phyloP scores from a whole-genome alignment of 2,888 invertebrate species.

The Mongoloraphidia duomilia region DNA sequence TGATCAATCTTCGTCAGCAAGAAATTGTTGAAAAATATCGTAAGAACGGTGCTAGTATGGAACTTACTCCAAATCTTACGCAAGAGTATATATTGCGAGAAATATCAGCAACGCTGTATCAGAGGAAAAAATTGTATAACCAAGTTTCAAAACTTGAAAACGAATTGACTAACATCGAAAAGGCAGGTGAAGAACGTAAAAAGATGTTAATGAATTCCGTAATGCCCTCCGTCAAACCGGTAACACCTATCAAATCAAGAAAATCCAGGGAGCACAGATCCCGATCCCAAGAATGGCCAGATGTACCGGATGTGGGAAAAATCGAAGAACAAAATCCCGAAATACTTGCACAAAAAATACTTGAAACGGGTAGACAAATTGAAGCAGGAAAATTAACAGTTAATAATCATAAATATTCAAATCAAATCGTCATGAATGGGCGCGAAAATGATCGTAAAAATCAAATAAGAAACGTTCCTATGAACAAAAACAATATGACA shows the following conservation, averaged over 20 bases:
- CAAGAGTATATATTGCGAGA: conserved; percentile 75
- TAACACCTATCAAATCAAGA: conserved; percentile 31
- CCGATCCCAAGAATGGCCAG: conserved; percentile 82
- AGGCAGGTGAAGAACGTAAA: conserved; percentile 50
- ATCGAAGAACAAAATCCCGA: conserved; percentile 88
- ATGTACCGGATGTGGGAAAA: conserved; percentile 77
- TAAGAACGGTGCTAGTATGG: conserved; percentile 37
- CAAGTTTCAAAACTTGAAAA: conserved; percentile 67
- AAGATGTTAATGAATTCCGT: conserved; percentile 21
- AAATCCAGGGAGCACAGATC: conserved; percentile 58
- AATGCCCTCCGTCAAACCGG: conserved; percentile 25
- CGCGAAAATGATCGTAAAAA: too few relatives aligned
- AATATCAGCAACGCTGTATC: conserved; percentile 69
- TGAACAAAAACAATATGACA: too few relatives aligned
- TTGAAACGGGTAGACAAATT: conserved; percentile 78
- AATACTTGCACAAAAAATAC: conserved; percentile 74
- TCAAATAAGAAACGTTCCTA: too few relatives aligned
- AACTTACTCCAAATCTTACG: conserved; percentile 51
- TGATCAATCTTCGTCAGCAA: conserved; percentile 57
- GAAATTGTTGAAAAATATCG: conserved; percentile 60
- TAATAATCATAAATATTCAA: conserved; percentile 14
- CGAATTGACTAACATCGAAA: conserved; percentile 62
- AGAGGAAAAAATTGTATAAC: conserved; percentile 70
- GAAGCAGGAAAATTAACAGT: conserved; percentile 60
- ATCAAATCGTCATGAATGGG: not conserved